phyloP scores from a whole-genome alignment of 2,888 invertebrate genomes.

The Drosophila hamatofila region DNA sequence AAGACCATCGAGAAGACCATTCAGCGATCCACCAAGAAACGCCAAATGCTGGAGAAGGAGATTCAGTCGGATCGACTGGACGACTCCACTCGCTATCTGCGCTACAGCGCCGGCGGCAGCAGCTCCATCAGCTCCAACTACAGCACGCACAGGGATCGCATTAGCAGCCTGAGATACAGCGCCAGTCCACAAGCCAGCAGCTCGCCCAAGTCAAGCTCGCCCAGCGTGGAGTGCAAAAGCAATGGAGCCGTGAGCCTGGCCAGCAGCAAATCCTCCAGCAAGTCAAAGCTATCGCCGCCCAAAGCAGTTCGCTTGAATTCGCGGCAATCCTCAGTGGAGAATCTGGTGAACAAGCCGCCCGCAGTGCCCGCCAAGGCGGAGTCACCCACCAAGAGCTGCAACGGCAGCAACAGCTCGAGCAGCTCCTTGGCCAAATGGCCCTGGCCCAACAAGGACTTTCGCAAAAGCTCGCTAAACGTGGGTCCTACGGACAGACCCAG shows the following conservation, averaged over 20 bases:
- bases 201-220: conserved; percentile 52
- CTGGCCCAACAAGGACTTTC: conserved; percentile 89
- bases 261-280: conserved; percentile 45
- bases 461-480: conserved; percentile 91
- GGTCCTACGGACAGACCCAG: conserved; percentile 85
- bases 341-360: conserved; percentile 74
- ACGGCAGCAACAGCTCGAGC: conserved; percentile 73
- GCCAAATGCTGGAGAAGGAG: conserved; percentile 89
- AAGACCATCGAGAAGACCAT: conserved; percentile 90
- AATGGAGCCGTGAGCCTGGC: conserved; percentile 34
- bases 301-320: conserved; percentile 79
- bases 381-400: conserved; percentile 83
- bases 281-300: conserved; percentile 83
- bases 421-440: conserved; percentile 84
- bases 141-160: conserved; percentile 84
- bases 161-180: conserved; percentile 79
- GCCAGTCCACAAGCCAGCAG: conserved; percentile 75
- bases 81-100: conserved; percentile 88
- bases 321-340: conserved; percentile 83
- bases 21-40: conserved; percentile 87
- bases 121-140: conserved; percentile 85
- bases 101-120: conserved; percentile 87
- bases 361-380: conserved; percentile 78
- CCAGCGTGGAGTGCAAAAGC: conserved; percentile 45
- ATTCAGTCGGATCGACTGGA: conserved; percentile 91